Base-by-base conservation (phyloP, 2,113 vertebrate genomes). In the Tamias sibiricus region DNA sequence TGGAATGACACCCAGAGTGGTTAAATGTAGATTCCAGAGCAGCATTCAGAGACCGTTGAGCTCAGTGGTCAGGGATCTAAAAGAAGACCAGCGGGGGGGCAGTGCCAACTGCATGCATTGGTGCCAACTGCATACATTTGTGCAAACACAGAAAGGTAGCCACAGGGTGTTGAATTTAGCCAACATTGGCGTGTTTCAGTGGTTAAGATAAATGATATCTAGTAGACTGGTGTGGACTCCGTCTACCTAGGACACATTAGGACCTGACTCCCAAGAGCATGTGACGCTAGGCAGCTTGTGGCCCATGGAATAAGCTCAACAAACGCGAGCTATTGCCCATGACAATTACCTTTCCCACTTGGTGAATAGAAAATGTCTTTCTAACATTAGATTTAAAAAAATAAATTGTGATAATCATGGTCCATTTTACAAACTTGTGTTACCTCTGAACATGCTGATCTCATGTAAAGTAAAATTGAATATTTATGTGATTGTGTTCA, bases 391-490 rank as follows among this genome's bases (percentile, higher is more conserved):
- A 37, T 71, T 90, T 82, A 16, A 86, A 71, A 71, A 84, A 81
- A 57, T 24, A 14, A 82, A 83, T 72, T n/a, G 1, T 40, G 26
- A 95, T n/a, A 24, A 79, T 35, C 16, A 57, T 54, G 47, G 52
- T 35, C 7, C 74, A 62, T 68, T 92, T 96, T 83, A 90, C n/a
- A 77, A 84, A 86, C 6, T 42, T 16, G 2, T 42, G 28, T 37
- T 69, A 69, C 72, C 35, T 90, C 82, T 49, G 59, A 96, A 19
- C 26, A 79, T 74, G 9, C 37, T 54, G 37, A 84, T 90, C 69
- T 92, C 59, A 81, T 47, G 32, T 42, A 80, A 92, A 83, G 13
- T 52, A 89, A 86, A 84, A 47, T 76, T 9, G 87, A 92, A 76
- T 76, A 72, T 16, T 80, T 47, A 52, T 64, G 26, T 32, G 72